phyloP scores from a whole-genome alignment of 2,888 invertebrate species.

The Eudemis profundana region DNA sequence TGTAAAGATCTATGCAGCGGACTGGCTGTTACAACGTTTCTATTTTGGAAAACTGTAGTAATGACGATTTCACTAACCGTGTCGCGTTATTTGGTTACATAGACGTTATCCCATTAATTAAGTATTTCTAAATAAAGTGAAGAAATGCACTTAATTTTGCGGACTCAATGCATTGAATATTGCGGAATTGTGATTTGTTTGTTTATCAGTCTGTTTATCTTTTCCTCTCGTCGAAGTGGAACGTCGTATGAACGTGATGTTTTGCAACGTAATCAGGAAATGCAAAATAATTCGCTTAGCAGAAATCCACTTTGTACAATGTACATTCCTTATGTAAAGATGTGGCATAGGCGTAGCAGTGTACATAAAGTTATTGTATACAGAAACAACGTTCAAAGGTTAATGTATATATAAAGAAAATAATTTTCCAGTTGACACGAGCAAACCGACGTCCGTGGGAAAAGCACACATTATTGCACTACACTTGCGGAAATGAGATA shows the following conservation, averaged over 20 bases:
- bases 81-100: neutral
- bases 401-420: slow-evolving; percentile 34
- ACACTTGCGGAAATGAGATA: slow-evolving; percentile 76
- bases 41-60: neutral
- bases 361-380: neutral
- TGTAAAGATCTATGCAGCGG: neutral
- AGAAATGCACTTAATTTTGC: neutral
- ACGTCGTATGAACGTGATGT: neutral
- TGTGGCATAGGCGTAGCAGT: neutral
- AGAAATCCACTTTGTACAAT: neutral
- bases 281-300: neutral
- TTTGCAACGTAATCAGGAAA: neutral
- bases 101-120: neutral
- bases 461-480: slow-evolving; percentile 69
- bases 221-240: neutral
- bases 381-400: slow-evolving; percentile 22
- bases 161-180: neutral
- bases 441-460: slow-evolving; percentile 71
- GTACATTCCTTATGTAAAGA: too few species aligned
- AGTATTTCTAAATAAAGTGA: neutral
- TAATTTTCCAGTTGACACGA: slow-evolving; percentile 50
- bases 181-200: neutral
- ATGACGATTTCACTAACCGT: neutral
- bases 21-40: neutral
- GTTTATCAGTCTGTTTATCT: neutral